Conservation (phyloP, 2,113 vertebrate species). For the Turdus rufiventris region DNA sequence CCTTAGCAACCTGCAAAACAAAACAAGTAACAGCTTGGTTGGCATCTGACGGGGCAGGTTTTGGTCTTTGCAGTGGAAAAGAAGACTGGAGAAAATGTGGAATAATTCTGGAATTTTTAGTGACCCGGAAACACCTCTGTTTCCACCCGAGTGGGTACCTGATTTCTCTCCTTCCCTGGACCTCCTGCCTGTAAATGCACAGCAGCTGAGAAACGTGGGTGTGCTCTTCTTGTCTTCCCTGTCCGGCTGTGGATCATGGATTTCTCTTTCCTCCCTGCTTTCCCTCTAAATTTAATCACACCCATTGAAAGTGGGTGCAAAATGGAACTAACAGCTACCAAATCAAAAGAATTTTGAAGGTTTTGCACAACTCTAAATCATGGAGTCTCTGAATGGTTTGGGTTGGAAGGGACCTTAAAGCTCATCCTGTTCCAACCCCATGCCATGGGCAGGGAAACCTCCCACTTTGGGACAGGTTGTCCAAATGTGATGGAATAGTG, state of each 20-base stretch:
- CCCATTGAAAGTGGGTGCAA: background rate
- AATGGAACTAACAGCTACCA: background rate
- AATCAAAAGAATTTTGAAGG: background rate
- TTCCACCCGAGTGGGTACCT: background rate
- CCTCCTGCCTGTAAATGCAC: background rate
- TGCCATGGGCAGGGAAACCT: background rate
- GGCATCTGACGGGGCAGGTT: conserved; percentile 68
- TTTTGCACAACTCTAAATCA: background rate
- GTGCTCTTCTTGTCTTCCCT: background rate
- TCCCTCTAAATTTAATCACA: background rate
- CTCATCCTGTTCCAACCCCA: background rate
- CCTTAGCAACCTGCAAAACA: conserved; percentile 76
- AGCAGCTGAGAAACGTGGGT: background rate
- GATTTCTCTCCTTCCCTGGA: background rate
- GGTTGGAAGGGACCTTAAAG: background rate
- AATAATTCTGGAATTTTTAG: conserved; percentile 15
- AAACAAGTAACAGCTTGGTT: conserved; percentile 74
- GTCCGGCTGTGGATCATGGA: background rate
- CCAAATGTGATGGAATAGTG: background rate
- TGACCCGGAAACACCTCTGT: conserved; percentile 30
- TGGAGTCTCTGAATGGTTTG: background rate
- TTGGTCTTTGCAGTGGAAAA: conserved; percentile 61
- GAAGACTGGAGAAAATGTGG: conserved; percentile 28
- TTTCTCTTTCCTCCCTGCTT: background rate
- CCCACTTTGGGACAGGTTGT: background rate